Base-by-base conservation (phyloP, 2,113 vertebrate species). In the Siniperca knerii region DNA sequence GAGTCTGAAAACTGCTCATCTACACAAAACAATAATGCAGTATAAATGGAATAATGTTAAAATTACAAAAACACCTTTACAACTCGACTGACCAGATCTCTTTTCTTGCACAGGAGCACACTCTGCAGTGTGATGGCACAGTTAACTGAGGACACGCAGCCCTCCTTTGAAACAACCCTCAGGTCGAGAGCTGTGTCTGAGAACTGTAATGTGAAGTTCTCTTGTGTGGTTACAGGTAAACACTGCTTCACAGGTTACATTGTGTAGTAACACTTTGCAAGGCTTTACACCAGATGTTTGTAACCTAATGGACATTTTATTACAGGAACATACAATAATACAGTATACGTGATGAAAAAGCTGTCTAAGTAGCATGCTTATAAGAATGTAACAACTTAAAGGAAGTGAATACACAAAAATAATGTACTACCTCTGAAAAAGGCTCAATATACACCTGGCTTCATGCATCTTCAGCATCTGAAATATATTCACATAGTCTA, bases 81-180 rank as follows among this genome's bases (percentile, higher is more conserved):
- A 68, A 42, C 61, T 35, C 54, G 3, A 65, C 57, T 73, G 58
- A 90, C 6, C 25, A 29, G 25, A 35, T 82, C 8, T 1, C 9
- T 52, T 85, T 79, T 37, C n/a, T 64, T 84, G 87, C 91, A 16
- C 94, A 99, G 98, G 96, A 98, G 97, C 95, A 99, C 98, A 71
- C 97, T 99, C 89, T 99, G 98, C 96, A 97, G 95, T 76, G 96
- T 99, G 89, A 99, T 99, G 79, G 97, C 98, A 68, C 98, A 99
- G 78, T 92, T 99, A 89, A 97, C 98, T 1, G 98, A 99, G 84
- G 98, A 99, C 89, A 98, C 97, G 7, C 98, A 99, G 91, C 98
- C 98, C 0, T 94, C 95, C 15, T 99, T 99, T 76, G 96, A 98
- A 94, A 97, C 95, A 73, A 99, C 98, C 4, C 96, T 99, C 91